Conservation (phyloP, 2,797 vertebrate species). For the Eupleurogrammus muticus region DNA sequence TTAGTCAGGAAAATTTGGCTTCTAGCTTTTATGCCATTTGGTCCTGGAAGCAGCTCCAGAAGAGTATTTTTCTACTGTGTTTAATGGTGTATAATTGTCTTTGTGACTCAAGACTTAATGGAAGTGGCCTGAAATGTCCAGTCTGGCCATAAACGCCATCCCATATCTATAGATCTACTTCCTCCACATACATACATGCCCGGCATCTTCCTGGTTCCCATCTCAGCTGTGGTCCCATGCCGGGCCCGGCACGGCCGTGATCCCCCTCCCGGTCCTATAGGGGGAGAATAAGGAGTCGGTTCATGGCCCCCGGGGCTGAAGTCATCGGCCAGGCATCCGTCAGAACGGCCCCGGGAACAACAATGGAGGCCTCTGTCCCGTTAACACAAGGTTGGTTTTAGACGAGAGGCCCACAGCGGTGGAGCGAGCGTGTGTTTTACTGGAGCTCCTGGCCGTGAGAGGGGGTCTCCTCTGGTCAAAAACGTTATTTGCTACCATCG, state of each 20-base stretch:
- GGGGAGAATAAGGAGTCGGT: constrained; percentile 82
- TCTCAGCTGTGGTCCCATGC: constrained; percentile 75
- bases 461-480: constrained; percentile 13
- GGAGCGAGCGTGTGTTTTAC: constrained; percentile 53
- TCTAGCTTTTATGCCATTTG: too few species aligned
- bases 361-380: constrained; percentile 74
- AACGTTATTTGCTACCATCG: too few species aligned
- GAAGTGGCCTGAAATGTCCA: neutral
- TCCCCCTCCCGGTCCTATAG: constrained; percentile 69
- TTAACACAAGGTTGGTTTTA: constrained; percentile 78
- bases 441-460: constrained; percentile 34
- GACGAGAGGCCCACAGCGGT: constrained; percentile 60
- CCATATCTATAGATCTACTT: neutral
- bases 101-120: neutral
- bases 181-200: constrained; percentile 29
- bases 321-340: constrained; percentile 81
- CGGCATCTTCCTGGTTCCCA: constrained; percentile 24
- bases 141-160: neutral
- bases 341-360: constrained; percentile 66
- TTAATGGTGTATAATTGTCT: too few species aligned
- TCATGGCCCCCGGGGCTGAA: constrained; percentile 81
- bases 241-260: constrained; percentile 77
- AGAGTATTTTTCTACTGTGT: too few species aligned
- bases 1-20: too few species aligned
- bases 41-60: too few species aligned